These are phyloP conservation scores for Botrylloides violaceus DNA, from an alignment of 23 tunicate genomes.

Conservation along the genomic window DNA sequence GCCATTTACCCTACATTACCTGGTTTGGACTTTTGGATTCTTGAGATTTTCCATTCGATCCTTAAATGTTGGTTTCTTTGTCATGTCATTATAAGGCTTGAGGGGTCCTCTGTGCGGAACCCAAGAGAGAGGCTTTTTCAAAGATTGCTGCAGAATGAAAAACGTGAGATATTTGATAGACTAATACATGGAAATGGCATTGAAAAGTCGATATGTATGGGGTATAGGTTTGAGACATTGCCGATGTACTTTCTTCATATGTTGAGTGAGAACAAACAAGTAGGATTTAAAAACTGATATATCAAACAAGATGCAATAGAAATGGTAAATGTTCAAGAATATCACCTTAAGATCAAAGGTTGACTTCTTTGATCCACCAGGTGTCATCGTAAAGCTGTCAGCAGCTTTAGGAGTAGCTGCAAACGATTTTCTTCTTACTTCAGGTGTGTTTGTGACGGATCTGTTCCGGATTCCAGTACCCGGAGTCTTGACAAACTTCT, in stretches of 20 bases:
- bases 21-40: conserved; percentile 36
- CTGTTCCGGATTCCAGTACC: neutral
- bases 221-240: no score
- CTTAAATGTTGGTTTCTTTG: conserved; percentile 25
- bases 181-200: neutral
- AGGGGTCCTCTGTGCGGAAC: conserved; percentile 78
- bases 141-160: conserved; percentile 43
- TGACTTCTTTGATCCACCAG: neutral
- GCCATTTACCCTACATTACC: no score
- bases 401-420: conserved; percentile 14
- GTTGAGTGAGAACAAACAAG: no score
- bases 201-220: no score
- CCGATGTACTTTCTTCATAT: no score
- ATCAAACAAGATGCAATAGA: no score
- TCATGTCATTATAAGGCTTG: conserved; percentile 35
- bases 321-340: neutral
- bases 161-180: neutral
- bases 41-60: conserved; percentile 25
- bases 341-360: conserved; percentile 37
- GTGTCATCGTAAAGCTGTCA: conserved; percentile 8
- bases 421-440: conserved; percentile 1
- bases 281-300: no score
- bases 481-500: conserved; percentile 5
- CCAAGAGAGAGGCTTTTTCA: conserved; percentile 75
- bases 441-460: neutral